Base-by-base conservation (phyloP, 2,113 vertebrate genomes). In the Scophthalmus maximus region DNA sequence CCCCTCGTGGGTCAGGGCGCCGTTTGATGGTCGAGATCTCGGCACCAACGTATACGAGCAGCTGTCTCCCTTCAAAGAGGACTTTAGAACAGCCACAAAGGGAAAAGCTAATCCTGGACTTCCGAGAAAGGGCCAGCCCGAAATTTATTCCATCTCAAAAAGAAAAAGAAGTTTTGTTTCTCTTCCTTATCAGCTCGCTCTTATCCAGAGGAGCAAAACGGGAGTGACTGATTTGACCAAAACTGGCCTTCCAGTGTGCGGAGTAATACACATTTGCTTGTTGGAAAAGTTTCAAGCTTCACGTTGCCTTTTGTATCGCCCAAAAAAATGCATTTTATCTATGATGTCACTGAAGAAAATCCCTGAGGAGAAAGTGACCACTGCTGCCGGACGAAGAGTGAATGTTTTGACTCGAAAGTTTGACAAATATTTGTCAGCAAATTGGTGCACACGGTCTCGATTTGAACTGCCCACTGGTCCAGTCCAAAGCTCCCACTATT, bases 11-110 rank as follows among this genome's bases (percentile, higher is more conserved):
- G 25, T 58, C 29, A 4, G 17, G 20, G 12, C 3, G 6, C 27
- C 1, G 7, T 55, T 69, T 76, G 14, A 74, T 53, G 30, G 50
- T 7, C n/a, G 66, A 34, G 8, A 36, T 38, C 30, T 65, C 26
- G 29, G 64, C 44, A 29, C 9, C 7, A n/a, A 42, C 6, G 22
- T 29, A 22, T 0, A n/a, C n/a, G 6, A 65, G 14, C 23, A 25
- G 14, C 71, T 11, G 30, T 25, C 14, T 51, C 0, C 7, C 17
- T 22, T 67, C 49, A 51, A 76, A 67, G 2, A 2, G 38, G 15
- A 1, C n/a, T 73, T 55, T 55, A 61, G 26, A 61, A 18, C 14
- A 18, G 29, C 14, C 52, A 38, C 36, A 60, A 26, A 61, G 6
- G 7, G 5, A 69, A 69, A 52, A 29, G 25, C 55, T 38, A 55